Evolutionary conservation across 2,888 invertebrate genomes (phyloP), one percentile per base, ranked within the genome.

Genomic region (Phaonia tiefii): DNA sequence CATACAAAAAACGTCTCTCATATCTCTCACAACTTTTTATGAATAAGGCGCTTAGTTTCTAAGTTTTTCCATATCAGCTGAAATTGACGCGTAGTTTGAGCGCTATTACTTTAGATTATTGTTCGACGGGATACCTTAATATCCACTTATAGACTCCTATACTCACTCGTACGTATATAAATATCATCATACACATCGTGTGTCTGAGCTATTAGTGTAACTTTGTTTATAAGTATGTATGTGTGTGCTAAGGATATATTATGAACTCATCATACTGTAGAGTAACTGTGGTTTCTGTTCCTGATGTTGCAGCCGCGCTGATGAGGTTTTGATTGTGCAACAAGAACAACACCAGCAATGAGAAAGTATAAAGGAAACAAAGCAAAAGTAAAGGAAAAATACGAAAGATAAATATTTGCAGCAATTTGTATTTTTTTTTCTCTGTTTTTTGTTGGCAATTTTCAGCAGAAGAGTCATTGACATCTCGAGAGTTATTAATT

Each of bases 211-310:
- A 3, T 31, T 31, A 31, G 31, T 8, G n/a, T n/a, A n/a, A 10
- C 37, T 39, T 17, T 60, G 17, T 0, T 26, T 58, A 15, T 60
- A 20, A 31, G 39, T 37, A 15, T 17, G 5, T 26, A 63, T 54
- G 66, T 80, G 69, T 76, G 63, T 66, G 69, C 37, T 44, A 44
- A 60, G 22, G 58, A 80, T 26, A 3, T 66, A 51, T 39, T n/a
- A 37, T 37, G 26, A 20, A 46, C 51, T 74, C 51, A 51, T 80
- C 60, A 75, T 75, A 67, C 72, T 72, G 72, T 72, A 75, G 71
- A 31, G 31, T 49, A 66, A 66, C 44, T 77, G 58, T 25, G 63
- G 70, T 70, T 79, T 65, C 69, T 58, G 44, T 22, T 25, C 25
- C 15, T 42, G 26, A 26, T 58, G 58, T 26, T 4, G 58, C 51